A percentile compares a stretch with the other conserved stretches of the same genome.
Conservation (phyloP, 2,797 vertebrate species). For the Chaetophractus vellerosus region DNA sequence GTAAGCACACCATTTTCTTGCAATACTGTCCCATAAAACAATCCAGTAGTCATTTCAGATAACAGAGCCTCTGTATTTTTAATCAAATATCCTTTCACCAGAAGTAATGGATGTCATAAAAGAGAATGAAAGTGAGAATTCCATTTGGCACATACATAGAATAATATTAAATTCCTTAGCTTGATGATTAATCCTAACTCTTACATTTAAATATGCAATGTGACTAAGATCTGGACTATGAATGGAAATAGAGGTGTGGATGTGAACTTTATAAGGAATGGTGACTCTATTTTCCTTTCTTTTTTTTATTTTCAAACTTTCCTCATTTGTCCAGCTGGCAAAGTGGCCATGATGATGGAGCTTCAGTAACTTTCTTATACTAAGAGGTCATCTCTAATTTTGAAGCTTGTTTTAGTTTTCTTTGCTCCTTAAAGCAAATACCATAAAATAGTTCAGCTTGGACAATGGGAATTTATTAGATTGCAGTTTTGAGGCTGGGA, state of each 20-base stretch:
- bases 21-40: background rate
- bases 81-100: background rate
- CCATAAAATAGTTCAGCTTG: too few species aligned
- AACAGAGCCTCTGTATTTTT: background rate
- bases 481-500: too few species aligned
- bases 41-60: conserved; percentile 24
- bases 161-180: background rate
- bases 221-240: background rate
- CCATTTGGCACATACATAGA: background rate
- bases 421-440: too few species aligned
- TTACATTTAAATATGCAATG: background rate
- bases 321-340: background rate
- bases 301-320: background rate
- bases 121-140: background rate
- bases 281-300: background rate
- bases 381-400: background rate
- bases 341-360: background rate
- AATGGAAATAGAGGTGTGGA: background rate
- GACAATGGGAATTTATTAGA: too few species aligned
- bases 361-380: background rate
- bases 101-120: background rate
- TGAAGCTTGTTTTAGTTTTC: too few species aligned
- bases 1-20: background rate
- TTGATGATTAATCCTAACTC: background rate
- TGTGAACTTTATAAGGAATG: background rate